phyloP scores from a whole-genome alignment of 2,113 vertebrate species.

The Crypturellus undulatus region DNA sequence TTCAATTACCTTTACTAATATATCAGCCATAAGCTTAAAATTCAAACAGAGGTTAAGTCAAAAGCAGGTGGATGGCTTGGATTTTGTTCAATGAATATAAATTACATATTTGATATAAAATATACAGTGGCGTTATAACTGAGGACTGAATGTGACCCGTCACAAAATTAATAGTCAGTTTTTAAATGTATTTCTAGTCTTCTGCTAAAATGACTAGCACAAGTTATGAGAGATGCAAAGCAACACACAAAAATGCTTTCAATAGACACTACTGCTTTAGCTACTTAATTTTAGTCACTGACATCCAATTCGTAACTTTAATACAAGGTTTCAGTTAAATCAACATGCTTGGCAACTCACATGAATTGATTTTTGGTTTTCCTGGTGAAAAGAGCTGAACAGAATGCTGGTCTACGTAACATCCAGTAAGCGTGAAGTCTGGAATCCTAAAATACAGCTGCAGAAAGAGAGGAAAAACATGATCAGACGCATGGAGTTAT shows the following conservation, averaged over 20 bases:
- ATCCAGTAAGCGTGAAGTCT: slow-evolving; percentile 92
- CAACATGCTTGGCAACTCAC: slow-evolving; percentile 78
- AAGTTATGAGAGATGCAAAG: not conserved
- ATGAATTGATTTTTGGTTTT: slow-evolving; percentile 87
- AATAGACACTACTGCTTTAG: not conserved
- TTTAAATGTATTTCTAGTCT: not conserved
- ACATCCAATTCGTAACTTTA: not conserved
- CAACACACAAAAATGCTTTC: not conserved
- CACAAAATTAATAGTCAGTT: not conserved
- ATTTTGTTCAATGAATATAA: slow-evolving; percentile 58
- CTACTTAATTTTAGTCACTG: fast-evolving
- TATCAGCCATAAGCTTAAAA: slow-evolving; percentile 63
- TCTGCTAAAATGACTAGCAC: not conserved
- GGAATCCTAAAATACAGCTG: slow-evolving; percentile 92
- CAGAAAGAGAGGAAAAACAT: slow-evolving; percentile 24
- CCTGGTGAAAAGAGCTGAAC: slow-evolving; percentile 90
- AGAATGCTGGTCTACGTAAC: slow-evolving; percentile 91
- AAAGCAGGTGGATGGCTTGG: slow-evolving; percentile 54
- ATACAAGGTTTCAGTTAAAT: not conserved
- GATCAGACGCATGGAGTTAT: not conserved
- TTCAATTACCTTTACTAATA: slow-evolving; percentile 63
- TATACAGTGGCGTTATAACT: not conserved
- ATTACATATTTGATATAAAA: not conserved
- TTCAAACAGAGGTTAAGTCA: slow-evolving; percentile 63
- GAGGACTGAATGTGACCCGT: not conserved